These are phyloP conservation scores for Agriotes lineatus DNA, from an alignment of 2,888 invertebrate genomes.

Conservation along the genomic window DNA sequence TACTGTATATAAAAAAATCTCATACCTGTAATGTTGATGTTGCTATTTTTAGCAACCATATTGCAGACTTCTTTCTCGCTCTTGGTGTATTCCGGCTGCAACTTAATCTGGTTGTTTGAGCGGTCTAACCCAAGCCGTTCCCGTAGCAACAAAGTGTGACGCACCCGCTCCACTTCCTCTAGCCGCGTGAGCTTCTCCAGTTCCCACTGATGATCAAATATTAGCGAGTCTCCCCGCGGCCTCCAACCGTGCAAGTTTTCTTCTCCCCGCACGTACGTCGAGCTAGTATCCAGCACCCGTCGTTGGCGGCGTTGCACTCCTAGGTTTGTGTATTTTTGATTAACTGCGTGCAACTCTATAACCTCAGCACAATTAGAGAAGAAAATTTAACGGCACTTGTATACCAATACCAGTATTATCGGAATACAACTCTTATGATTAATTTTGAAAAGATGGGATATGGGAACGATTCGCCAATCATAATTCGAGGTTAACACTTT, in stretches of 20 bases:
- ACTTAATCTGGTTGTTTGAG: conserved; percentile 62
- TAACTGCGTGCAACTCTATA: too few relatives aligned
- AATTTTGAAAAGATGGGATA: too few relatives aligned
- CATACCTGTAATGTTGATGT: conserved; percentile 56
- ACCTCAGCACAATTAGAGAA: too few relatives aligned
- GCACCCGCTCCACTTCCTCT: conserved; percentile 94
- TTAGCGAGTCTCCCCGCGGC: conserved; percentile 96
- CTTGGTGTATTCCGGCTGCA: conserved; percentile 84
- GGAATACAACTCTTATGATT: too few relatives aligned
- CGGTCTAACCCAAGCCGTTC: conserved; percentile 89
- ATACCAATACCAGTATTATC: too few relatives aligned
- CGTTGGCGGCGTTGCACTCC: conserved; percentile 95
- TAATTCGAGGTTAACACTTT: too few relatives aligned
- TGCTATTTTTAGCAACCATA: conserved; percentile 86
- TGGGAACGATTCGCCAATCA: too few relatives aligned
- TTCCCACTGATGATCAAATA: conserved; percentile 99
- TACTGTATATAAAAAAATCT: too few relatives aligned
- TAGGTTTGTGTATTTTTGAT: too few relatives aligned
- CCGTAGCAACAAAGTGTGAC: conserved; percentile 90
- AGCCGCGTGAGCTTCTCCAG: conserved; percentile 96
- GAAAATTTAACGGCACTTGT: too few relatives aligned
- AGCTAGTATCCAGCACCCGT: conserved; percentile 96
- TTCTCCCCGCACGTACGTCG: conserved; percentile 98
- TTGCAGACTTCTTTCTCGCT: conserved; percentile 96
- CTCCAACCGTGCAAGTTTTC: conserved; percentile 99